Evolutionary conservation across 2,113 vertebrate species (phyloP), one percentile per base, ranked within the genome.

Genomic region (Willisornis vidua): DNA sequence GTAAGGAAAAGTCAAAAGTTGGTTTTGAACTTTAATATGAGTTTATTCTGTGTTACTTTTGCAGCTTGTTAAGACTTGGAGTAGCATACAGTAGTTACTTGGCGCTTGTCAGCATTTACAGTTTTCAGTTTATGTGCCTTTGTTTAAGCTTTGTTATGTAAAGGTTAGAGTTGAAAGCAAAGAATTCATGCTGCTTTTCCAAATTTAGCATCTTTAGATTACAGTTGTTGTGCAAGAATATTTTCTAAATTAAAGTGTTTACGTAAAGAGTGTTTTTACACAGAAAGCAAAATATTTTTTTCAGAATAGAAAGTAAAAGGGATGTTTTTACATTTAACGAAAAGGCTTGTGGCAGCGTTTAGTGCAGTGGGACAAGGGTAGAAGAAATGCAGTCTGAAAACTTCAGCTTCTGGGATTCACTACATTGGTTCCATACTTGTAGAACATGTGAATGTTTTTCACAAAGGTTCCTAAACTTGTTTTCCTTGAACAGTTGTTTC

Each of bases 221-320:
- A 0, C 8, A 59, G 77, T 5, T 70, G 15, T 54, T 62, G 14
- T 33, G 14, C 23, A 35, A 72, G 31, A 33, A 2, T 14, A 1
- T 41, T 46, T 54, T 88, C 71, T 52, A 29, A 1, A 1, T 31
- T 51, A 5, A 66, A 62, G 6, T 15, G 11, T 85, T 58, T 46
- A 7, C 2, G 1, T 4, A 1, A 39, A 52, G 43, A 39, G 10
- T 39, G 3, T 16, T 72, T 28, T 70, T 17, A 14, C 1, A 0
- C 39, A 20, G 48, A 45, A 77, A 73, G 12, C 12, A 51, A 37
- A 46, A 6, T 4, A 9, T 2, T 37, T 43, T 43, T 52, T 54
- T 22, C 15, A 57, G 54, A 68, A 68, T 28, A 59, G 55, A 37
- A 41, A 45, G 1, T n/a, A 11, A 43, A 16, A 4, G 14, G 17